These are phyloP conservation scores for Catamblyrhynchus diadema DNA, from an alignment of 2,797 vertebrate genomes.

Conservation along the genomic window DNA sequence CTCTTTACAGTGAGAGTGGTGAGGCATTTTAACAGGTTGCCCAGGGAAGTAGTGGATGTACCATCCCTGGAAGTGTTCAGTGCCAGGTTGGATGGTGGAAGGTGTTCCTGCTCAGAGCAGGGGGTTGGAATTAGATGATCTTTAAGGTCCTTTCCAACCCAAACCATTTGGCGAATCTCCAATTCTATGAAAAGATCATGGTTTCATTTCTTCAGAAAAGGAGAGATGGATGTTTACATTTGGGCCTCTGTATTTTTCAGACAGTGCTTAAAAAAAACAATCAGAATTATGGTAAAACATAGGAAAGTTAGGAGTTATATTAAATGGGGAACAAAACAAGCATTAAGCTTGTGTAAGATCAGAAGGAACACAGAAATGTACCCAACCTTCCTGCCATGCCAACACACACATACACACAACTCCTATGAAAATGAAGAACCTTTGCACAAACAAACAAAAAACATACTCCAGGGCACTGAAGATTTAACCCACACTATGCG, in stretches of 20 bases:
- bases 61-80: background rate
- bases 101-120: background rate
- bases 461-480: background rate
- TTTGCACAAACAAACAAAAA: background rate
- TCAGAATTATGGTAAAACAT: background rate
- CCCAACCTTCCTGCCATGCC: background rate
- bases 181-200: background rate
- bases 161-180: background rate
- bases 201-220: background rate
- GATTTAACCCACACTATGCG: fast-evolving
- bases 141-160: background rate
- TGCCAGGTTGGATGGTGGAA: background rate
- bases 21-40: background rate
- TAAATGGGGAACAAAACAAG: background rate
- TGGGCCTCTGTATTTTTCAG: background rate
- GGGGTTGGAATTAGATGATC: background rate
- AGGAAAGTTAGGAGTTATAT: background rate
- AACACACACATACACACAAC: background rate
- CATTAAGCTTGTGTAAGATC: background rate
- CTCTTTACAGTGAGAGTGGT: background rate
- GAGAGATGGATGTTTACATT: background rate
- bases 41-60: background rate
- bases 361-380: background rate
- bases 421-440: background rate
- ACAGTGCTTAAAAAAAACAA: background rate